Evolutionary conservation across 2,113 vertebrate genomes (phyloP), one percentile per base, ranked within the genome.

Genomic region (Anarrhichthys ocellatus): DNA sequence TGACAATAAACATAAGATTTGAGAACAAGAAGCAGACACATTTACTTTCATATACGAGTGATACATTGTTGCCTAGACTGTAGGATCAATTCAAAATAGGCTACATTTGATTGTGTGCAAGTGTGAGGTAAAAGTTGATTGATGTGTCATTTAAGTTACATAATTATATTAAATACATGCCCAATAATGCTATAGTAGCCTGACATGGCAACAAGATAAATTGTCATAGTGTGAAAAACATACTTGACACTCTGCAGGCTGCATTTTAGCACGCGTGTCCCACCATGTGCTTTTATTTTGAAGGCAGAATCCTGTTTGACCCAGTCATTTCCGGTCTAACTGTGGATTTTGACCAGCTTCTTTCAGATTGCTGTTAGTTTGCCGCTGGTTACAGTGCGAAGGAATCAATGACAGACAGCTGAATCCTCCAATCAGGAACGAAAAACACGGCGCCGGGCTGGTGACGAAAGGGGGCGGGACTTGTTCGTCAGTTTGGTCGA

Each of bases 391-490:
- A 15, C 40, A 34, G 27, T 0, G 15, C 36, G 59, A 36, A 11
- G n/a, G 34, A 64, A 2, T 62, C 42, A 20, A 10, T 87, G 78
- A 93, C 72, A 10, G 88, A 88, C 87, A 79, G 72, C 27, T 15
- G 2, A 40, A 27, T 70, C 3, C 5, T 73, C 83, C 91, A 93
- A 89, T 92, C 61, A 81, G 62, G 6, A 52, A 1, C 5, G 2
- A 73, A 24, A 56, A 36, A 2, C 2, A 9, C 2, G 17, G 32
- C 9, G 29, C 27, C 1, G 73, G 59, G 29, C 0, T 5, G 9
- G 2, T 15, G 46, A 64, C 24, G 10, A 20, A 17, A 32, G 32
- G n/a, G 58, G 86, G 72, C 27, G 88, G 78, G 48, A n/a, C 18
- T 54, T 59, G 11, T 32, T 15, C 0, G 8, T 9, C 5, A 8